Percentiles rank a stretch among this genome's conserved stretches.
Conservation (phyloP, 2,888 invertebrate species). For the Lepas anatifera region DNA sequence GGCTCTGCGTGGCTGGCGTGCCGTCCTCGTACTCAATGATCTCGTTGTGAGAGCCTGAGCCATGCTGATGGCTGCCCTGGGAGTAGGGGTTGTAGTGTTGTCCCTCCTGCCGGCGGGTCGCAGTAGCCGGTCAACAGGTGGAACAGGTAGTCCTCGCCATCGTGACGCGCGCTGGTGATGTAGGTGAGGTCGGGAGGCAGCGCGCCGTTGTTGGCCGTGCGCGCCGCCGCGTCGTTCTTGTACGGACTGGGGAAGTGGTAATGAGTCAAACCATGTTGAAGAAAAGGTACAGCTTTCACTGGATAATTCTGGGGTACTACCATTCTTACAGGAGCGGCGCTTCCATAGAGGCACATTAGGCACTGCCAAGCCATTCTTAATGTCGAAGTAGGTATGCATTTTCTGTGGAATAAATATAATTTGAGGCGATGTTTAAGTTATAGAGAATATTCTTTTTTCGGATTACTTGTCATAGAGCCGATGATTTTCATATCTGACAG, state of each 20-base stretch:
- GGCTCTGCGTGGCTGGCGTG: slow-evolving; percentile 83
- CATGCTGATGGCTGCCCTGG: slow-evolving; percentile 94
- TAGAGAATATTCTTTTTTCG: too few relatives aligned
- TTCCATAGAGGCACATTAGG: too few relatives aligned
- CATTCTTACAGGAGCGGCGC: too few relatives aligned
- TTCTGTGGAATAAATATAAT: too few relatives aligned
- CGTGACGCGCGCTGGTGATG: slow-evolving; percentile 76
- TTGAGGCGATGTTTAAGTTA: too few relatives aligned
- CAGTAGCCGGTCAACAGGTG: slow-evolving; percentile 87
- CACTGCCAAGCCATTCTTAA: too few relatives aligned
- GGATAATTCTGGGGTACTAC: too few relatives aligned
- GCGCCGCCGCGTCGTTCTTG: slow-evolving; percentile 92
- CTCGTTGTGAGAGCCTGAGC: slow-evolving; percentile 79
- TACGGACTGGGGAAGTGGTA: slow-evolving; percentile 87
- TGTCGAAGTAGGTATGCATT: too few relatives aligned
- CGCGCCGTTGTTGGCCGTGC: slow-evolving; percentile 92
- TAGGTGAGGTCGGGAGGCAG: slow-evolving; percentile 92
- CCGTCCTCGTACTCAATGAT: slow-evolving; percentile 75
- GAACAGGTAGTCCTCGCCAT: slow-evolving; percentile 90
- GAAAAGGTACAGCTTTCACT: too few relatives aligned
- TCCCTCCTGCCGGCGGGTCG: slow-evolving; percentile 91
- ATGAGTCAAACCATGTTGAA: too few relatives aligned
- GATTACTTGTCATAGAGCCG: too few relatives aligned
- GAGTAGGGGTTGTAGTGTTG: slow-evolving; percentile 98
- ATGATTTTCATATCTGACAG: too few relatives aligned